Evolutionary conservation across 2,797 vertebrate genomes (phyloP).

Genomic region (Arnoldichthys spilopterus): DNA sequence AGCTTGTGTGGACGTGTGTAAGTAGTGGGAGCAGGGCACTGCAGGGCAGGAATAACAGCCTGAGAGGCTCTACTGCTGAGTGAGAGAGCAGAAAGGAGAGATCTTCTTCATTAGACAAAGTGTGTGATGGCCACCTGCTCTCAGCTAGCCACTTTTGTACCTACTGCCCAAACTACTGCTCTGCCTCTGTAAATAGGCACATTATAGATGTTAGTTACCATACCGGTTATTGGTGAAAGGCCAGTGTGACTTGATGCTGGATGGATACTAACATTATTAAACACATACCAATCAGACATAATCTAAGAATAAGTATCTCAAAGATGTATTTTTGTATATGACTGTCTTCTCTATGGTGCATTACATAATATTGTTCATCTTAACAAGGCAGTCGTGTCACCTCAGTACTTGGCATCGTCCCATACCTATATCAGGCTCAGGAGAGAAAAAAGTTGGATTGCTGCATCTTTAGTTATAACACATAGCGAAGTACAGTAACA

Average conservation of each 20-base stretch:
- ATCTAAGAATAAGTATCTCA: not conserved
- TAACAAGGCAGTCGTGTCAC: too few relatives aligned
- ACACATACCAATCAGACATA: not conserved
- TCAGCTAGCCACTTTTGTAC: slow-evolving; percentile 3
- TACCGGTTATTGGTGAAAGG: too few relatives aligned
- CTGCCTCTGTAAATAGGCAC: too few relatives aligned
- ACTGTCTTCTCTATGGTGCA: not conserved
- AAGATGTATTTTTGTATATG: not conserved
- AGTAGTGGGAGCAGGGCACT: slow-evolving; percentile 22
- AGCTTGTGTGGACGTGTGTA: slow-evolving; percentile 6
- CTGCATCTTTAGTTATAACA: not conserved
- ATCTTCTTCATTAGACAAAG: slow-evolving; percentile 32
- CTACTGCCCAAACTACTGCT: not conserved
- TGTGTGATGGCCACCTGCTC: slow-evolving; percentile 37
- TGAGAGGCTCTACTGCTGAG: slow-evolving; percentile 47
- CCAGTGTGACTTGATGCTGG: too few relatives aligned
- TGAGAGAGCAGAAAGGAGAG: slow-evolving; percentile 38
- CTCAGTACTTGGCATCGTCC: too few relatives aligned
- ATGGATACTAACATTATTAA: too few relatives aligned
- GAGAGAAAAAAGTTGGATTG: not conserved
- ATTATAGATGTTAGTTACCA: too few relatives aligned
- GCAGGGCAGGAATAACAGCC: slow-evolving; percentile 29
- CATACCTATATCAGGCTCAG: not conserved
- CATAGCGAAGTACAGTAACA: not conserved
- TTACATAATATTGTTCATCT: too few relatives aligned